Evolutionary conservation across 2,888 invertebrate genomes (phyloP).

Genomic region (Oscheius sp.): DNA sequence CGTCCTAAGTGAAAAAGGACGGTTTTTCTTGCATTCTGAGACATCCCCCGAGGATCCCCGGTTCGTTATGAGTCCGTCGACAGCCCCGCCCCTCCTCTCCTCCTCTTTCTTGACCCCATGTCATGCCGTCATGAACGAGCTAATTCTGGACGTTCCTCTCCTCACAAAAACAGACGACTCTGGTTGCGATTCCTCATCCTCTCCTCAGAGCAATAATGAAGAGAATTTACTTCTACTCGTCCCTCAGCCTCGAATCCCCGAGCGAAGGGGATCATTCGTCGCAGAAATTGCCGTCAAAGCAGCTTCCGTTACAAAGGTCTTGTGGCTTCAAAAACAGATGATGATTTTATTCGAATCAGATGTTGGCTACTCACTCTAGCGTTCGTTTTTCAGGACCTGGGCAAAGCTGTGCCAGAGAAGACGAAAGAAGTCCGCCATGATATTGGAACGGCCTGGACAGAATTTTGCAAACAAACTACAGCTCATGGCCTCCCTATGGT

Average conservation of each 20-base stretch:
- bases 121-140: slow-evolving; percentile 19
- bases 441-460: slow-evolving; percentile 7
- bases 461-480: slow-evolving; percentile 40
- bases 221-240: slow-evolving; percentile 3
- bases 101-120: not conserved
- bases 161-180: slow-evolving; percentile 12
- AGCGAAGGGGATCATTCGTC: slow-evolving; percentile 2
- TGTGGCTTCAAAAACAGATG: not conserved
- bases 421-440: slow-evolving; percentile 6
- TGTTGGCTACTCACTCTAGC: not conserved
- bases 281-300: slow-evolving; percentile 8
- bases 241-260: not conserved
- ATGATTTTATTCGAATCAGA: not conserved
- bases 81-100: slow-evolving; percentile 15
- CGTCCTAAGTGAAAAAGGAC: too few species aligned
- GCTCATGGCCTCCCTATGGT: slow-evolving; percentile 54
- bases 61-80: slow-evolving; percentile 17
- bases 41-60: not conserved
- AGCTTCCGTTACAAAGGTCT: slow-evolving; percentile 22
- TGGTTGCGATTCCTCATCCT: slow-evolving; percentile 11
- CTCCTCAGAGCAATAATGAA: not conserved
- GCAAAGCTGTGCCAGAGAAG: slow-evolving; percentile 14
- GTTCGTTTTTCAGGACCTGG: slow-evolving; percentile 21
- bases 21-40: not conserved
- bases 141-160: slow-evolving; percentile 20